Base-by-base conservation (phyloP, 1,140 invertebrate genomes). In the Potamilus streckersoni region DNA sequence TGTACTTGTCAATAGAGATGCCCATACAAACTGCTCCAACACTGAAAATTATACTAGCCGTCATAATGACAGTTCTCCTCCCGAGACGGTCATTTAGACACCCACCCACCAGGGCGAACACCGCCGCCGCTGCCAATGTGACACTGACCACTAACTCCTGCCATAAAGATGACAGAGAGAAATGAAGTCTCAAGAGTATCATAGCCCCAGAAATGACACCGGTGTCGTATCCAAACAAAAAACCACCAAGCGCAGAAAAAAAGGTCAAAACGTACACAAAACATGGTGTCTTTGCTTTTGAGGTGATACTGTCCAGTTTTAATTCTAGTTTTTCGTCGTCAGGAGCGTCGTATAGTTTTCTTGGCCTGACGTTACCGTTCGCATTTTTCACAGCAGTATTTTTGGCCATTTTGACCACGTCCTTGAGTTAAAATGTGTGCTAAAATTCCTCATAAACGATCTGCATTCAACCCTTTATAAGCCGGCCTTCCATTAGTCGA, bases 221-320 rank as follows among this genome's bases (percentile, higher is more conserved):
- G 0, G 93, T 93, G 79, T 93, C 93, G 86, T 94, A 93, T 31
- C 93, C 93, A 82, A 94, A 93, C 8, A 94, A 88, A 81, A 93
- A 93, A 13, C 93, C 93, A 20, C 93, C 93, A 16, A 93, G 80
- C 3, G 86, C 86, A 11, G 88, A 84, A 61, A 90, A 87, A 80
- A 87, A 85, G 20, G 88, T 89, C 70, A 88, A 77, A 64, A 86
- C 71, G 73, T 86, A 88, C 59, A 90, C 84, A 82, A 88, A 88
- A 17, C 71, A 70, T 23, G 87, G 83, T 13, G 86, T 86, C 71
- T 82, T 80, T 61, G 80, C 59, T 71, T 81, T 83, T 58, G 80
- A 68, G 20, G 74, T 72, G 16, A 88, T 73, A 66, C 80, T 83
- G 76, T 88, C 87, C 67, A 88, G 73, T 82, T 87, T 88, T 57